Evolutionary conservation across 1,140 invertebrate species (phyloP).

Genomic region (Dufourea novaeangliae): DNA sequence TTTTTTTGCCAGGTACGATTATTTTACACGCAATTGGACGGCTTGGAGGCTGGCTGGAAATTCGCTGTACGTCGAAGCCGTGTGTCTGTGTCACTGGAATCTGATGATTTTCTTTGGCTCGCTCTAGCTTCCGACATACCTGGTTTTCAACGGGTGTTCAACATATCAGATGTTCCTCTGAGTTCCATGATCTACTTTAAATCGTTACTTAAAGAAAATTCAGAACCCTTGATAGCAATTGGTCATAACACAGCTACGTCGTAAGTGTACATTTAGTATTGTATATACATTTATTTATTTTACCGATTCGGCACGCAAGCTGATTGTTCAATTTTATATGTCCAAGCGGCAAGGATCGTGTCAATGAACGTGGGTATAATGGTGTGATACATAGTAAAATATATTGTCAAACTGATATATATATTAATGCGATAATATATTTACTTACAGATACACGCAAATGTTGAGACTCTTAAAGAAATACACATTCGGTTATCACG

Average conservation of each 20-base stretch:
- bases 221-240: slow-evolving; percentile 73
- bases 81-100: slow-evolving; percentile 83
- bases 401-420: neutral
- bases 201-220: slow-evolving; percentile 59
- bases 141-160: slow-evolving; percentile 84
- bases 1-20: slow-evolving; percentile 85
- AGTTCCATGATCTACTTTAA: slow-evolving; percentile 74
- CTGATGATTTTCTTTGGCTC: slow-evolving; percentile 87
- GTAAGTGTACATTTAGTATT: slow-evolving; percentile 75
- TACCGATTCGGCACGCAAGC: neutral
- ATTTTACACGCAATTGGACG: slow-evolving; percentile 87
- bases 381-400: neutral
- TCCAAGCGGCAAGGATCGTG: slow-evolving; percentile 54
- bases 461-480: slow-evolving; percentile 95
- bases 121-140: slow-evolving; percentile 90
- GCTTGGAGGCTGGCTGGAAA: slow-evolving; percentile 86
- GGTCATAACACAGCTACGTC: slow-evolving; percentile 87
- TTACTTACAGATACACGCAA: slow-evolving; percentile 85
- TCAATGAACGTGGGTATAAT: slow-evolving; percentile 34
- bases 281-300: neutral
- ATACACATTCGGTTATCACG: slow-evolving; percentile 92
- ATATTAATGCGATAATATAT: neutral
- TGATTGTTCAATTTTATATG: neutral
- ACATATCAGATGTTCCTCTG: slow-evolving; percentile 59
- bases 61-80: slow-evolving; percentile 85